Evolutionary conservation across 2,888 invertebrate species (phyloP).

Genomic region (Rhingia campestris): DNA sequence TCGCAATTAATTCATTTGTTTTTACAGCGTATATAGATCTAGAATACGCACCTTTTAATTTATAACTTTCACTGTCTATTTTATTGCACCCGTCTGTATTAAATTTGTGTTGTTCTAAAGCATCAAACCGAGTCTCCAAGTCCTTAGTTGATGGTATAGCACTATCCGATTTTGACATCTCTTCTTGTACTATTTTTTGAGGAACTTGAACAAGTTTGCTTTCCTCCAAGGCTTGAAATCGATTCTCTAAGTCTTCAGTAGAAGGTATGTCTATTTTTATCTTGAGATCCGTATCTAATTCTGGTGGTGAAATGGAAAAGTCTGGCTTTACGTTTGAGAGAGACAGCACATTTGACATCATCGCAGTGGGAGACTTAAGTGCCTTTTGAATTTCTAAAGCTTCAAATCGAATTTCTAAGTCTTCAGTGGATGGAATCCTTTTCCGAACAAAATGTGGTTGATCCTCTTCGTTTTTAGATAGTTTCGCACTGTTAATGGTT

Average conservation of each 20-base stretch:
- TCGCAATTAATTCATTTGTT: too few relatives aligned
- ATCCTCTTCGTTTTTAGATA: slow-evolving; percentile 46
- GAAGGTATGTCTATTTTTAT: slow-evolving; percentile 77
- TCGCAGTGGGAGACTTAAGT: slow-evolving; percentile 56
- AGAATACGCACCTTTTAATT: too few relatives aligned
- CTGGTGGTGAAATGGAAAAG: background rate
- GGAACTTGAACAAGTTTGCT: slow-evolving; percentile 1
- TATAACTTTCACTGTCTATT: too few relatives aligned
- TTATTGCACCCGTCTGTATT: slow-evolving; percentile 70
- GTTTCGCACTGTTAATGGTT: background rate
- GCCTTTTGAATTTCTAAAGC: slow-evolving; percentile 73
- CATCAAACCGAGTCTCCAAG: slow-evolving; percentile 22
- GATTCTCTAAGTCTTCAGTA: slow-evolving; percentile 80
- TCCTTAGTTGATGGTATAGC: slow-evolving; percentile 18
- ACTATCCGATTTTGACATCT: background rate
- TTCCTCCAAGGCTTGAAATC: slow-evolving; percentile 79
- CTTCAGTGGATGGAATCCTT: slow-evolving; percentile 77
- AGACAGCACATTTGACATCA: slow-evolving; percentile 49
- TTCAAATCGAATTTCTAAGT: slow-evolving; percentile 78
- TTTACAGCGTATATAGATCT: too few relatives aligned
- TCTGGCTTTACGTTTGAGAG: slow-evolving; percentile 33
- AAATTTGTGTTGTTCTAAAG: slow-evolving; percentile 17
- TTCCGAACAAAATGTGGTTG: slow-evolving; percentile 38
- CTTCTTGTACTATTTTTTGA: slow-evolving; percentile 24
- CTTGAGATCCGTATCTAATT: background rate